These are phyloP conservation scores for Formica aserva DNA, from an alignment of 2,888 invertebrate genomes.

Conservation along the genomic window DNA sequence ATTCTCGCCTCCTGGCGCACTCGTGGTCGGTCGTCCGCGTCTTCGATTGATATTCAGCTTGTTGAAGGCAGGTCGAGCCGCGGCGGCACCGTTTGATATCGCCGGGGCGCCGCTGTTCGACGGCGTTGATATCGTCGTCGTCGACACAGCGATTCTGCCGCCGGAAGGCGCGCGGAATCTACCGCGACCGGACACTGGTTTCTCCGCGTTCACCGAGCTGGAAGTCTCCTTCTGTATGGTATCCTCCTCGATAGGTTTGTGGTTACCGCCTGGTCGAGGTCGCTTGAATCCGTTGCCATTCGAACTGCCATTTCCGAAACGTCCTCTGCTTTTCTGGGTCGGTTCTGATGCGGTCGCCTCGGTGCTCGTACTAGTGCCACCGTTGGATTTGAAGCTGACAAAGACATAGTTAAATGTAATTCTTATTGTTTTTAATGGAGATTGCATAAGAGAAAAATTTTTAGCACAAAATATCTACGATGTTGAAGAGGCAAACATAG, in stretches of 20 bases:
- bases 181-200: slow-evolving; percentile 74
- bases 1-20: slow-evolving; percentile 73
- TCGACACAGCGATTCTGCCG: slow-evolving; percentile 71
- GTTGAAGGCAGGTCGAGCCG: slow-evolving; percentile 79
- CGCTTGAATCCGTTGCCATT: slow-evolving; percentile 78
- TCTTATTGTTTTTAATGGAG: neutral
- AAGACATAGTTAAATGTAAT: neutral
- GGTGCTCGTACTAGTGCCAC: slow-evolving; percentile 78
- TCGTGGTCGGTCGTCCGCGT: slow-evolving; percentile 80
- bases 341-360: slow-evolving; percentile 73
- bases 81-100: slow-evolving; percentile 49
- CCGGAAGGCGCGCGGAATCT: slow-evolving; percentile 79
- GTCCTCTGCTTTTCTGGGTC: slow-evolving; percentile 78
- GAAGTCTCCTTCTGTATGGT: slow-evolving; percentile 81
- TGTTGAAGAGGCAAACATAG: neutral
- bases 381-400: slow-evolving; percentile 79
- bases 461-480: neutral
- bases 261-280: slow-evolving; percentile 79
- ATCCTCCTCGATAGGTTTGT: slow-evolving; percentile 76
- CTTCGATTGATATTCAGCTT: slow-evolving; percentile 80
- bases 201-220: slow-evolving; percentile 77
- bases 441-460: neutral
- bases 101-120: slow-evolving; percentile 46
- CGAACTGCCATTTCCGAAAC: slow-evolving; percentile 76
- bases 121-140: slow-evolving; percentile 72